Base-by-base conservation (phyloP, 2,797 vertebrate genomes). In the Zenarchopterus dispar region DNA sequence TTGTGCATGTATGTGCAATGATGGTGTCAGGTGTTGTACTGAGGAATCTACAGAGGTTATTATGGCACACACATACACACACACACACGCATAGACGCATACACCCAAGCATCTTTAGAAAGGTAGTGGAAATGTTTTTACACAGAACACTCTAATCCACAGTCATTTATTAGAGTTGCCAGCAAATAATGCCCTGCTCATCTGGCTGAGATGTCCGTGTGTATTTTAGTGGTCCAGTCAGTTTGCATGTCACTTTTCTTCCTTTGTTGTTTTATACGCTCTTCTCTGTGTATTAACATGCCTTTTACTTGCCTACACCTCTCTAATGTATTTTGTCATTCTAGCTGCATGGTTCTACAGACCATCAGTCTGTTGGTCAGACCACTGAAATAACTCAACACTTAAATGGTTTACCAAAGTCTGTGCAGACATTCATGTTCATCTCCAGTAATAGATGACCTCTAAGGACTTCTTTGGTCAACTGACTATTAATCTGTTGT, bases 141-240 rank as follows among this genome's bases (percentile, higher is more conserved):
- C 74, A 84, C 55, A 75, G 70, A 76, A 82, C 78, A 53, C 53
- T 81, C 60, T 56, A 74, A 77, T 85, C 61, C 61, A 80, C 75
- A 78, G 72, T 78, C 73, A 72, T 70, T 81, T 72, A 80, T 81
- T 75, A 73, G 62, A 85, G 55, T 64, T 80, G 75, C 62, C 70
- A 72, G 51, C 43, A 11, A 1, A 41, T 84, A 69, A 84, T 71
- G 36, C 54, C 42, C 46, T 52, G 44, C 33, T 50, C 58, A 73
- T 59, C 60, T 58, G 62, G 46, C 24, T 48, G 42, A 67, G 18
- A 51, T 41, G 48, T 67, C 64, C 70, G 54, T 59, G 63, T 44
- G 53, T n/a, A 45, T 59, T 55, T 68, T 51, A 47, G 62, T 64
- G 36, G 50, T 31, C n/a, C 8, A 16, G 48, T 50, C 54, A 72